Evolutionary conservation across 2,888 invertebrate genomes (phyloP), one percentile per base, ranked within the genome.

Genomic region (Drosophila conformis): DNA sequence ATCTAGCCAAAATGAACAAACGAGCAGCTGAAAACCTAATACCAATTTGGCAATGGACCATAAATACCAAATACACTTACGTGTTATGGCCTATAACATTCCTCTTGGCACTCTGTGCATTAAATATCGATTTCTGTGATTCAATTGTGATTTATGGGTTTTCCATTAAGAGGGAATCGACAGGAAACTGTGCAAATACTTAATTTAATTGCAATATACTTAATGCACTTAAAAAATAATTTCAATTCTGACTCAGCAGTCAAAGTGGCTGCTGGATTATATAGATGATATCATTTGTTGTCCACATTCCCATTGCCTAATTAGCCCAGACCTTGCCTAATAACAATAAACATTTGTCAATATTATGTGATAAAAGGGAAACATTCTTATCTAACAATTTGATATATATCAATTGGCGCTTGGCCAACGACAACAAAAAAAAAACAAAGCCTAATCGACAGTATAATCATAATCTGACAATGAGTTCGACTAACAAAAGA

Each of bases 41-140:
- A 79, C 53, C 5, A 56, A 70, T 77, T 84, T 87, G 68, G 65
- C 74, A 84, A 67, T 59, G 46, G 56, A 63, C 65, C 65, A 57
- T 38, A 33, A 25, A 53, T 35, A 53, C 3, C 21, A 25, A 40
- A 60, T 48, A 70, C n/a, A 51, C 21, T 64, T 70, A 49, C 53
- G 62, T 33, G 56, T 68, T 70, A 60, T 57, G 13, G 29, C n/a
- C 38, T 21, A 13, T 27, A 35, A 35, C 60, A 25, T 46, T 38
- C 0, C 25, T 42, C 40, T 38, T 40, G 4, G 11, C 7, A 29
- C 21, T 11, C 2, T 35, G 27, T 38, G 40, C 29, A 33, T 49
- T 33, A 3, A 3, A 33, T 33, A n/a, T 59, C 40, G 40, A 46
- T 38, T 63, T 78, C 64, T 59, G 65, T 58, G 52, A 60, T 73